Percentiles rank a stretch among this genome's conserved stretches.
phyloP scores from a whole-genome alignment of 2,888 invertebrate species.

The Tipula vernalis region DNA sequence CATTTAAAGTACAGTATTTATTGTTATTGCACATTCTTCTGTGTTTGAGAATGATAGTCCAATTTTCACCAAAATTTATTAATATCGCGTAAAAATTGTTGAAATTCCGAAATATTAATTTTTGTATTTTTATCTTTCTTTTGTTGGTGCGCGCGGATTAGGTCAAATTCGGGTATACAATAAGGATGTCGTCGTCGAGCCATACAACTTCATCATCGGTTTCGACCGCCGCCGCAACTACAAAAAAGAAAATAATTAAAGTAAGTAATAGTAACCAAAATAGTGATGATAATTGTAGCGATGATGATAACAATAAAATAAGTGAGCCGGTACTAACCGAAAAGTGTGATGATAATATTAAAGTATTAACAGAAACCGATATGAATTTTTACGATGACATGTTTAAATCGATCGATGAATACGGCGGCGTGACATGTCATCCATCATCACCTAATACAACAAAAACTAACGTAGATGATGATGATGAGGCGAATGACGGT shows the following conservation, averaged over 20 bases:
- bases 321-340: neutral
- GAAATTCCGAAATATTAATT: neutral
- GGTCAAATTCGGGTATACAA: neutral
- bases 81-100: neutral
- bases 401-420: conserved; percentile 5
- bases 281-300: neutral
- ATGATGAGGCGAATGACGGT: neutral
- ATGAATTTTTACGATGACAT: conserved; percentile 5
- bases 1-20: neutral
- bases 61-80: neutral
- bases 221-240: neutral
- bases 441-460: neutral
- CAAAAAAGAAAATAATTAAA: neutral
- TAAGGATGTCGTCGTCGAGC: neutral
- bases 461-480: neutral
- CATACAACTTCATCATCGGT: neutral
- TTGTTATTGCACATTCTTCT: neutral
- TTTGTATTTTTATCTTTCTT: neutral
- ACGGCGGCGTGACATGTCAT: neutral
- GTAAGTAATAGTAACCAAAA: neutral
- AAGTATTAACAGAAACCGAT: conserved; percentile 5
- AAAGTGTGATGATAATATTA: neutral
- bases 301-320: neutral
- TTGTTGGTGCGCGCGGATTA: neutral
- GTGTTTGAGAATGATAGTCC: neutral